A percentile compares a stretch with the other conserved stretches of the same genome.
phyloP scores from a whole-genome alignment of 2,888 invertebrate genomes.

The Melieria picta region DNA sequence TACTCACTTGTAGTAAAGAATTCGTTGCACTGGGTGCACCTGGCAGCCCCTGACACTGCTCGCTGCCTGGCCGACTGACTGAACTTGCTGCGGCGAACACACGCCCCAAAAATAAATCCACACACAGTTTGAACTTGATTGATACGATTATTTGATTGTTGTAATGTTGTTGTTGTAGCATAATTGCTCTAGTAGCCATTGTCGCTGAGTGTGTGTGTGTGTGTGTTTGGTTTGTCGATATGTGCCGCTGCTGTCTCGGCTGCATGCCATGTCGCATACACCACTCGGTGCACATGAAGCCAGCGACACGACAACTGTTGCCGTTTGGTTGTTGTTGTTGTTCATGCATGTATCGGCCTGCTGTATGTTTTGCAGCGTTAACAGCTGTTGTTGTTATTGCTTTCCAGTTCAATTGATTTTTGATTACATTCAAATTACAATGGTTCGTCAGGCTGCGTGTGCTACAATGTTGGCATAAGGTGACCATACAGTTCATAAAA shows the following conservation, averaged over 20 bases:
- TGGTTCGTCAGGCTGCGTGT: slow-evolving; percentile 5
- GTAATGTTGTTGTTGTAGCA: slow-evolving; percentile 10
- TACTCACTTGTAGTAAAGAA: too few relatives aligned
- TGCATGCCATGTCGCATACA: not conserved
- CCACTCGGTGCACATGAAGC: not conserved
- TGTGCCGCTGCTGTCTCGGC: too few relatives aligned
- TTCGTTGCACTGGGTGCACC: too few relatives aligned
- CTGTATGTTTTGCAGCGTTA: not conserved
- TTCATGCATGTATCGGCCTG: slow-evolving; percentile 12
- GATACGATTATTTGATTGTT: slow-evolving; percentile 22
- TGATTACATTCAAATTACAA: slow-evolving; percentile 43
- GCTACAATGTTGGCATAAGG: too few relatives aligned
- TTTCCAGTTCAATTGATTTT: slow-evolving; percentile 43
- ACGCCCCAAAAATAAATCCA: slow-evolving; percentile 26
- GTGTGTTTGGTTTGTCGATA: too few relatives aligned
- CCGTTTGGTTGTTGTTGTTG: slow-evolving; percentile 15
- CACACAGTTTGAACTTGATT: slow-evolving; percentile 13
- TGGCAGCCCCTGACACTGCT: too few relatives aligned
- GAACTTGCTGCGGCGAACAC: slow-evolving; percentile 4
- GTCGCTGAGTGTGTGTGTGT: too few relatives aligned
- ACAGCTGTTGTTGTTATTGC: not conserved
- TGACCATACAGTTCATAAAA: too few relatives aligned
- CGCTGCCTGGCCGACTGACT: too few relatives aligned
- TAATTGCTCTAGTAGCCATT: not conserved
- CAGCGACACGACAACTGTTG: slow-evolving; percentile 16